phyloP scores from a whole-genome alignment of 1,140 invertebrate species.

The Panulirus ornatus region DNA sequence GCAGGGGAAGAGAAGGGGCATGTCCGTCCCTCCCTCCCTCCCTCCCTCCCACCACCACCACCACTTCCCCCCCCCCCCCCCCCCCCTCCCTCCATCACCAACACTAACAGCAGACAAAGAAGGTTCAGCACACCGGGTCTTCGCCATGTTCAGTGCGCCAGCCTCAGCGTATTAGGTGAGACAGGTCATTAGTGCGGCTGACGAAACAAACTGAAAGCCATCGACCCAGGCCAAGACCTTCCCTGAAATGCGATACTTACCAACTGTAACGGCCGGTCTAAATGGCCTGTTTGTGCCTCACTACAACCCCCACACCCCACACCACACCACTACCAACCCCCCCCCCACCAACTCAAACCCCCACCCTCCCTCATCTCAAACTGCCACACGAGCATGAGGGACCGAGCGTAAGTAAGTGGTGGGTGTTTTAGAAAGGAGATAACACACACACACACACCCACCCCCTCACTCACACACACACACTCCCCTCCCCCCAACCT shows the following conservation, averaged over 20 bases:
- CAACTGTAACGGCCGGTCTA: slow-evolving; percentile 21
- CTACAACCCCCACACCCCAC: neutral
- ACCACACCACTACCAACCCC: neutral
- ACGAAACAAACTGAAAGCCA: slow-evolving; percentile 43
- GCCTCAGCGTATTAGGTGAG: slow-evolving; percentile 40
- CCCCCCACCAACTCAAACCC: no score
- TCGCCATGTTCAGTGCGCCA: slow-evolving; percentile 25
- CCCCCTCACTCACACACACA: no score
- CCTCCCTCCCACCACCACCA: no score
- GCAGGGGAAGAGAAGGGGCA: no score
- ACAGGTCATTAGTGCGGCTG: slow-evolving; percentile 53
- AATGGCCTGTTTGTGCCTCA: neutral
- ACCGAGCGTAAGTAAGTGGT: neutral
- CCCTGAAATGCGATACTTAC: slow-evolving; percentile 47
- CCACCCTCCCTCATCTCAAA: neutral
- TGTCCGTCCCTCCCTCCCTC: no score
- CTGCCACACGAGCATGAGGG: neutral
- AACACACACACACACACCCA: no score
- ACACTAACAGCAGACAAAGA: no score
- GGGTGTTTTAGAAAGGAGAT: neutral
- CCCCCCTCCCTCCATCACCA: no score
- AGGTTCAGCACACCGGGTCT: no score
- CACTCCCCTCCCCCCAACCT: neutral
- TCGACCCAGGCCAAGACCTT: slow-evolving; percentile 5
- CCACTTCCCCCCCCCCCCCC: no score